Evolutionary conservation across 2,888 invertebrate genomes (phyloP).

Genomic region (Caenorhabditis sp.): DNA sequence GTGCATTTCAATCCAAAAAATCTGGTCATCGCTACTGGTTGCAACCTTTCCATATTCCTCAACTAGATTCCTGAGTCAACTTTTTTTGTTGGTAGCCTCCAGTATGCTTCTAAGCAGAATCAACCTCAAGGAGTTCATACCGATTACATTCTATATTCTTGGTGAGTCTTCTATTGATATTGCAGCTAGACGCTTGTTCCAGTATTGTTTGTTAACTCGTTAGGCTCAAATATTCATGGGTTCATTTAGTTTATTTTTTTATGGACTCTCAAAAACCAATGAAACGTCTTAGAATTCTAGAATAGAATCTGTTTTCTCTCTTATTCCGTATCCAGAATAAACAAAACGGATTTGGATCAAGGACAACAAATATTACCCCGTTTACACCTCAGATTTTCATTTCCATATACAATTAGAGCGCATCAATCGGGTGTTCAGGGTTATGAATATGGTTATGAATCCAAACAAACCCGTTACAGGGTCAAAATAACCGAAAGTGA

Average conservation of each 20-base stretch:
- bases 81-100: slow-evolving; percentile 1
- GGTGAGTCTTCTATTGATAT: slow-evolving; percentile 25
- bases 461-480: slow-evolving; percentile 44
- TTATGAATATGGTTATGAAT: slow-evolving; percentile 34
- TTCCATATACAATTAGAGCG: slow-evolving; percentile 62
- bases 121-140: slow-evolving; percentile 8
- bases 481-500: slow-evolving; percentile 36
- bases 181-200: no score
- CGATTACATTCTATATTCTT: slow-evolving; percentile 14
- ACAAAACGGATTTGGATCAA: slow-evolving; percentile 66
- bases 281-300: neutral
- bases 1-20: slow-evolving; percentile 65
- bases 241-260: no score
- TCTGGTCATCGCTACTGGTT: slow-evolving; percentile 39
- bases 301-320: slow-evolving; percentile 14
- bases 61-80: slow-evolving; percentile 1
- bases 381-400: slow-evolving; percentile 22
- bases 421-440: slow-evolving; percentile 42
- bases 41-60: slow-evolving; percentile 21
- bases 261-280: no score
- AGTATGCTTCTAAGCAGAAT: slow-evolving; percentile 39
- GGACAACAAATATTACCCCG: slow-evolving; percentile 57
- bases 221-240: no score
- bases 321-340: slow-evolving; percentile 37
- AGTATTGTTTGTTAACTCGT: no score